These are phyloP conservation scores for Oligia strigilis DNA, from an alignment of 2,888 invertebrate species.

Conservation along the genomic window DNA sequence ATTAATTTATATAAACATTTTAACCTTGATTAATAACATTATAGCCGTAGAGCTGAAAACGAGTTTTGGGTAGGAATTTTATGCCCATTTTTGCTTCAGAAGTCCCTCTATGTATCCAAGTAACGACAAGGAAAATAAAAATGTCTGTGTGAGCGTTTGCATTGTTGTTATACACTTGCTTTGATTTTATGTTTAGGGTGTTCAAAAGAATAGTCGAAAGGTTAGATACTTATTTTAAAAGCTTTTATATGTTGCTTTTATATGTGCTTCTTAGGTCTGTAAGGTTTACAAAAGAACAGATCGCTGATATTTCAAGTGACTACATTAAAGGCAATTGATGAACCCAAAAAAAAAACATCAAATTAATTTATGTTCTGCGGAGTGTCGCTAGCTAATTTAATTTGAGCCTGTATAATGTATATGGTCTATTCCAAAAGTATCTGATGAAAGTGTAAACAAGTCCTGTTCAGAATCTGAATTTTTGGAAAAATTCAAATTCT, in stretches of 20 bases:
- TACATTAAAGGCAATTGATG: too few species aligned
- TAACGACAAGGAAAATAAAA: background rate
- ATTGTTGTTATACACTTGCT: background rate
- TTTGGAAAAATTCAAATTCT: too few species aligned
- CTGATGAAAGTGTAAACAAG: background rate
- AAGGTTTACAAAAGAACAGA: too few species aligned
- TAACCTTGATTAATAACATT: background rate
- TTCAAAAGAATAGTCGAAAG: background rate
- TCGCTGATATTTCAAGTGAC: too few species aligned
- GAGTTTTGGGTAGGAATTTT: too few species aligned
- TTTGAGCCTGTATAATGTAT: too few species aligned
- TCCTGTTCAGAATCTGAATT: too few species aligned
- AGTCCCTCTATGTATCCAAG: background rate
- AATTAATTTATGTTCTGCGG: too few species aligned
- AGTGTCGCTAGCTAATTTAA: too few species aligned
- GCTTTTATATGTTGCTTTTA: too few species aligned
- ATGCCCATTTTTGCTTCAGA: background rate
- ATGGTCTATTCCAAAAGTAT: background rate
- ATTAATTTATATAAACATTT: slow-evolving; percentile 13
- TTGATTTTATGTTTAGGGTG: background rate
- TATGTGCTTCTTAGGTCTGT: too few species aligned
- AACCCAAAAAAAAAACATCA: too few species aligned
- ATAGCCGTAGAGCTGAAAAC: background rate
- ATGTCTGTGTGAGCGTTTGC: background rate
- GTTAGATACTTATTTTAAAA: background rate